phyloP scores from a whole-genome alignment of 1,140 invertebrate species.

The Habropoda laboriosa region DNA sequence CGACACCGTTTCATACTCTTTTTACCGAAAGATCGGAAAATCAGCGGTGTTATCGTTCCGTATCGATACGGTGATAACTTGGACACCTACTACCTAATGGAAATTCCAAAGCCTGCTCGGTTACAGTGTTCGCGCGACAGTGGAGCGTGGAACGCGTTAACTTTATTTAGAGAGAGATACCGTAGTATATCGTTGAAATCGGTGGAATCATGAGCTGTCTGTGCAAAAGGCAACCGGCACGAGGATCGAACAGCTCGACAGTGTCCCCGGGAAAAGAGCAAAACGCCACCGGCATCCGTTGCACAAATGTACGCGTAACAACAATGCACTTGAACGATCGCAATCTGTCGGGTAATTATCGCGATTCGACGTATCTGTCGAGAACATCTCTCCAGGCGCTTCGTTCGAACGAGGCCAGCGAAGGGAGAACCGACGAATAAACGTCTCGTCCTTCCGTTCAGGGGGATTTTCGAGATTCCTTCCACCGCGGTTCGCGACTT shows the following conservation, averaged over 20 bases:
- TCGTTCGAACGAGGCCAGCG: constrained; percentile 25
- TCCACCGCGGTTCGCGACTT: too few species aligned
- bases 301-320: constrained; percentile 30
- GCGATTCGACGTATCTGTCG: constrained; percentile 5
- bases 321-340: constrained; percentile 16
- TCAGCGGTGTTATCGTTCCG: not conserved
- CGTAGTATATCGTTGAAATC: too few species aligned
- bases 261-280: not conserved
- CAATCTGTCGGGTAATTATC: constrained; percentile 36
- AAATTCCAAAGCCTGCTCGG: too few species aligned
- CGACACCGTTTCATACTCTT: too few species aligned
- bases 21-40: too few species aligned
- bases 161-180: too few species aligned
- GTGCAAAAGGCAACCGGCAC: too few species aligned
- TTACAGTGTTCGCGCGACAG: not conserved
- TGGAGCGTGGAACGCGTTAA: too few species aligned
- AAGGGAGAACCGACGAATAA: not conserved
- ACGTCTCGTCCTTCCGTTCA: not conserved
- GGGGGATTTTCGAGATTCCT: constrained; percentile 1
- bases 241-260: too few species aligned
- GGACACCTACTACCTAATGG: too few species aligned
- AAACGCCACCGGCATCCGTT: not conserved
- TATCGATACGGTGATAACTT: not conserved
- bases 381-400: constrained; percentile 19
- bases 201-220: not conserved